These are phyloP conservation scores for Clinocottus analis DNA, from an alignment of 2,113 vertebrate species.

Conservation along the genomic window DNA sequence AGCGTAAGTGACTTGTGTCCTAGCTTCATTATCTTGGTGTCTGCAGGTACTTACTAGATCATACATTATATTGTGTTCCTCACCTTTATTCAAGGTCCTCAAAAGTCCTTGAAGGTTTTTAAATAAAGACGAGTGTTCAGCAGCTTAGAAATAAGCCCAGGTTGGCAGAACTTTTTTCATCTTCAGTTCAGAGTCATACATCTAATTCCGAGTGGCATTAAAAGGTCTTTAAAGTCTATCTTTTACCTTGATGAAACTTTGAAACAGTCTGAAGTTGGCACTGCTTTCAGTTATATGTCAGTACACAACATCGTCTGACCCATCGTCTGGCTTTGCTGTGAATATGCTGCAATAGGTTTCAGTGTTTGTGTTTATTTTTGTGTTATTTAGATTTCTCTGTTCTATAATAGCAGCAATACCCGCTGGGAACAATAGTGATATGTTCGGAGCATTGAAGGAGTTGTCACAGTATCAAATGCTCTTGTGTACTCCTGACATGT, in stretches of 20 bases:
- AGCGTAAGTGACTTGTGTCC: slow-evolving; percentile 27
- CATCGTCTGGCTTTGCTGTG: not conserved
- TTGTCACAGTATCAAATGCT: slow-evolving; percentile 27
- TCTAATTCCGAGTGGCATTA: slow-evolving; percentile 28
- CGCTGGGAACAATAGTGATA: slow-evolving; percentile 14
- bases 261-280: slow-evolving; percentile 5
- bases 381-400: slow-evolving; percentile 10
- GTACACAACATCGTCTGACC: not conserved
- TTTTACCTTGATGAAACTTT: slow-evolving; percentile 32
- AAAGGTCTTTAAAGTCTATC: slow-evolving; percentile 30
- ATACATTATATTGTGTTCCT: slow-evolving; percentile 6
- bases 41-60: slow-evolving; percentile 6
- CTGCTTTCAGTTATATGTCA: slow-evolving; percentile 14
- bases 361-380: not conserved
- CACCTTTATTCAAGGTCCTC: slow-evolving; percentile 17
- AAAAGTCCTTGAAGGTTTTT: slow-evolving; percentile 35
- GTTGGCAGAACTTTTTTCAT: slow-evolving; percentile 22
- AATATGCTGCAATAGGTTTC: slow-evolving; percentile 18
- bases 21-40: slow-evolving; percentile 10
- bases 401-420: slow-evolving; percentile 8
- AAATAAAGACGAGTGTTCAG: slow-evolving; percentile 13
- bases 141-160: slow-evolving; percentile 36
- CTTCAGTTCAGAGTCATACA: slow-evolving; percentile 15
- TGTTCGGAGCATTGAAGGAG: slow-evolving; percentile 7
- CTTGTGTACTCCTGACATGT: not conserved